Evolutionary conservation across 2,797 vertebrate genomes (phyloP), one percentile per base, ranked within the genome.

Genomic region (Mormyrops boulengeri): DNA sequence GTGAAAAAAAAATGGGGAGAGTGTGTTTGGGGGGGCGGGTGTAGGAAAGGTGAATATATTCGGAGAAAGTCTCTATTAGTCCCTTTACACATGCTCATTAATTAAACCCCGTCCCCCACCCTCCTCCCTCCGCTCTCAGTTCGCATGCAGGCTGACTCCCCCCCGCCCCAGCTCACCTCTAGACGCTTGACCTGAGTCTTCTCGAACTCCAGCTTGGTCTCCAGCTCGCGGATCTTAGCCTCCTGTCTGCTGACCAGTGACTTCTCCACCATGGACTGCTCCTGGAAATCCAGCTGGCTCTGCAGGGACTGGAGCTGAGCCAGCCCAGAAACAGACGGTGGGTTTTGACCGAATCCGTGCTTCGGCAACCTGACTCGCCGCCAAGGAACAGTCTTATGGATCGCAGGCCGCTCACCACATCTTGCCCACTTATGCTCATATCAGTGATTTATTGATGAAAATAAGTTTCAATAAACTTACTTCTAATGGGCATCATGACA

Each of bases 251-350:
- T 98, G 92, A 99, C 97, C 0, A 98, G 94, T 0, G 98, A 99
- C 93, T 98, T 99, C 93, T 99, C 98, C 95, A 99, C 98, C 98
- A 98, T 99, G 92, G 98, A 99, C 92, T 98, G 97, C 92, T 99
- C 98, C 90, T 98, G 95, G 95, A 99, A 99, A 88, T 99, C 98
- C 90, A 99, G 93, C 94, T 99, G 98, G 95, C 98, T 99, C 95
- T 99, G 98, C 88, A 99, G 95, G 26, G 96, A 96, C 95, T 98
- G 97, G 82, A 99, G 95, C 98, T 99, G 93, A 0, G 2, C 89
- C 11, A n/a, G 7, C 5, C 17, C 5, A 17, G 86, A 84, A 47
- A 9, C 60, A 57, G 22, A 82, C 22, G 14, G 62, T 19, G 22
- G 12, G 44, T 52, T 50, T 2, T 17, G 62, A 62, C 41, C 55